Base-by-base conservation (phyloP, 2,113 vertebrate genomes). In the Tetraodon nigroviridis region DNA sequence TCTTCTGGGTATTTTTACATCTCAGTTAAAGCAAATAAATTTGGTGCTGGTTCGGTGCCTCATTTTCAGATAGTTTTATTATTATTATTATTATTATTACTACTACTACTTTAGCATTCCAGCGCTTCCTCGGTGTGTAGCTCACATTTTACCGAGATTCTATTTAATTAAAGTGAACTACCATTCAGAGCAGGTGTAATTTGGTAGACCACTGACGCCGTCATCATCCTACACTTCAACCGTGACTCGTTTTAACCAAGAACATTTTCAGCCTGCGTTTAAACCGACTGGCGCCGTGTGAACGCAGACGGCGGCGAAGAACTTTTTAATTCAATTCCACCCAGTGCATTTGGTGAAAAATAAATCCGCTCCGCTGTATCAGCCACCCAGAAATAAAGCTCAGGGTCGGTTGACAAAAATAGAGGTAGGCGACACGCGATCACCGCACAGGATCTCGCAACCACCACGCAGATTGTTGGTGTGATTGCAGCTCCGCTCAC, bases 401-500 rank as follows among this genome's bases (percentile, higher is more conserved):
- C 8, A 17, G 41, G 6, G 32, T 22, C 17, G 12, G 22, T 22
- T 50, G 29, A 40, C 18, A 44, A n/a, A 21, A 41, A 27, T 22
- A 62, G 15, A 53, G 51, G 19, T 20, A 7, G 10, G 18, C 21
- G 44, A 11, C 12, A 16, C 40, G 49, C n/a, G 8, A 5, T 20
- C 22, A 49, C 29, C 47, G 42, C 53, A n/a, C 29, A 59, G 50
- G 45, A 45, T 13, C 21, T 40, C 63, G 58, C 8, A 37, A 51
- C 55, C 32, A 55, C 41, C 55, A 46, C 13, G 66, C 48, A 20
- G 49, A 17, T 41, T 37, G 32, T 11, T 37, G 32, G 32, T 12
- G 1, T 2, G 32, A 11, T 37, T 37, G 11, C 8, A 37, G 1
- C 32, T 12, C 8, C 32, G 12, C 32, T 37, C 2, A 37, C 12